Evolutionary conservation across 2,888 invertebrate species (phyloP).

Genomic region (Eupeodes luniger): DNA sequence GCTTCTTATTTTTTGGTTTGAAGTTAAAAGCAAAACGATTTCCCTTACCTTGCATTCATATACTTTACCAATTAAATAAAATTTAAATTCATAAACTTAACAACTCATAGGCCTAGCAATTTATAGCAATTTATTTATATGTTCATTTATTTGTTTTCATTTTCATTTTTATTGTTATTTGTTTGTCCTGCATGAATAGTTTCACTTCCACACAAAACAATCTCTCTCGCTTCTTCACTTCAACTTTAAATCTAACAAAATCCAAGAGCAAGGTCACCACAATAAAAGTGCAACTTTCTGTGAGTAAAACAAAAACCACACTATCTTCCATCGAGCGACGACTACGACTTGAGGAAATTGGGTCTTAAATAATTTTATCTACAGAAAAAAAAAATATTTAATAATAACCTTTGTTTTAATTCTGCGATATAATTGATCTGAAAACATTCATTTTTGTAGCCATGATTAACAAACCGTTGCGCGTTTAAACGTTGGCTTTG

Average conservation of each 20-base stretch:
- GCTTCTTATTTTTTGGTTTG: slow-evolving; percentile 6
- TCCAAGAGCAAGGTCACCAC: slow-evolving; percentile 63
- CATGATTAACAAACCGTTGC: slow-evolving; percentile 73
- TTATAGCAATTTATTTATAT: background rate
- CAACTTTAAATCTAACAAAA: slow-evolving; percentile 15
- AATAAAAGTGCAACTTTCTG: slow-evolving; percentile 44
- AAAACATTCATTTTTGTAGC: slow-evolving; percentile 45
- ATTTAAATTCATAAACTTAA: slow-evolving; percentile 40
- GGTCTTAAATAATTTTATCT: slow-evolving; percentile 58
- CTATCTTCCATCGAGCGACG: slow-evolving; percentile 24
- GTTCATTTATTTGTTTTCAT: slow-evolving; percentile 11
- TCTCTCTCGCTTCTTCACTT: slow-evolving; percentile 54
- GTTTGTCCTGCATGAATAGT: slow-evolving; percentile 74
- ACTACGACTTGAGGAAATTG: slow-evolving; percentile 51
- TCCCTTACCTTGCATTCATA: slow-evolving; percentile 53
- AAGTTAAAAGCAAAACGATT: slow-evolving; percentile 47
- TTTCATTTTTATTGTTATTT: too few species aligned
- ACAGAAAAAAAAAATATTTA: background rate
- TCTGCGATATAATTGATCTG: slow-evolving; percentile 69
- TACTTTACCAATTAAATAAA: slow-evolving; percentile 34
- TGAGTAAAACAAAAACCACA: slow-evolving; percentile 70
- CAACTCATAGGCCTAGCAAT: slow-evolving; percentile 18
- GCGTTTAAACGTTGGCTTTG: too few species aligned
- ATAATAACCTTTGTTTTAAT: slow-evolving; percentile 64
- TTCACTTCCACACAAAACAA: slow-evolving; percentile 65